Evolutionary conservation across 1,140 invertebrate genomes (phyloP).

Genomic region (Physella acuta): DNA sequence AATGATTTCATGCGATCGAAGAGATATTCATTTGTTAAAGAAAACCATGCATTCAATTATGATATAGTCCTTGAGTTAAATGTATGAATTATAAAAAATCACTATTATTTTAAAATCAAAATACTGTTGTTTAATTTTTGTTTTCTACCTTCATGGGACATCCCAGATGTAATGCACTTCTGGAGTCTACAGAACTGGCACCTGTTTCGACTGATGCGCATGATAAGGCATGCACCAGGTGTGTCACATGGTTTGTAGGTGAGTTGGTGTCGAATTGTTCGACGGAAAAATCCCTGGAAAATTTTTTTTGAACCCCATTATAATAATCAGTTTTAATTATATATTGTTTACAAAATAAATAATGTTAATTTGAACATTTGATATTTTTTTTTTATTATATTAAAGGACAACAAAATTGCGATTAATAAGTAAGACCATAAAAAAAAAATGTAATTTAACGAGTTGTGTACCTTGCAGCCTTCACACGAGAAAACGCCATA

Average conservation of each 20-base stretch:
- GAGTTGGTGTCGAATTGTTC: conserved; percentile 83
- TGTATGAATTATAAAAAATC: not conserved
- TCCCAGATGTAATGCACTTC: conserved; percentile 96
- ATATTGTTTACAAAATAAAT: too few relatives aligned
- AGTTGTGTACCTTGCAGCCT: conserved; percentile 91
- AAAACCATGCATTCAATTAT: not conserved
- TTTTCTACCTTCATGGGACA: conserved; percentile 98
- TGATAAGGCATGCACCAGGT: conserved; percentile 95
- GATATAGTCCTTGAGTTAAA: not conserved
- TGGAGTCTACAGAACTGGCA: conserved; percentile 98
- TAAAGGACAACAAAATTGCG: too few relatives aligned
- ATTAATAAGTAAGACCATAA: not conserved
- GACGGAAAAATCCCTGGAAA: conserved; percentile 89
- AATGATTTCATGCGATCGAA: too few relatives aligned
- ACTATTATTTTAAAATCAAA: too few relatives aligned
- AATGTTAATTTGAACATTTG: not conserved
- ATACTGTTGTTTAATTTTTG: too few relatives aligned
- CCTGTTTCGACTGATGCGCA: conserved; percentile 94
- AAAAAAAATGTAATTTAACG: not conserved
- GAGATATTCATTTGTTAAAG: too few relatives aligned
- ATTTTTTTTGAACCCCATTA: not conserved
- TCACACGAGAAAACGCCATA: conserved; percentile 89
- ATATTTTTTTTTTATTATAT: not conserved
- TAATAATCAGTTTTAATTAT: too few relatives aligned
- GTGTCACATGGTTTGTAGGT: conserved; percentile 92